Evolutionary conservation across 1,140 invertebrate species (phyloP), one percentile per base, ranked within the genome.

Genomic region (Aphelenchoides besseyi): DNA sequence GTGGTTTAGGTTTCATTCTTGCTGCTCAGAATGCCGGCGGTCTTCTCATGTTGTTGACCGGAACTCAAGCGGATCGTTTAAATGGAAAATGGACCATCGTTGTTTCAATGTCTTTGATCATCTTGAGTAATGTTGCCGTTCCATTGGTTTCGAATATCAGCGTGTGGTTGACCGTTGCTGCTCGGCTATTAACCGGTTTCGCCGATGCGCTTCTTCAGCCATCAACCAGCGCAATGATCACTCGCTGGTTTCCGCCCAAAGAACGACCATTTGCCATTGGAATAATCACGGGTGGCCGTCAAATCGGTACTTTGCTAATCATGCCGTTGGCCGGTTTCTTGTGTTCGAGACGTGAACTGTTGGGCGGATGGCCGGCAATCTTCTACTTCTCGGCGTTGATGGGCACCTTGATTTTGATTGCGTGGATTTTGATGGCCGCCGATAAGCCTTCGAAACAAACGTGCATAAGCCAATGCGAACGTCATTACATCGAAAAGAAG

Each of bases 391-490:
- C 80, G 0, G 76, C 80, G 16, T 57, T 76, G 2, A 74, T 83
- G 32, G 80, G 79, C n/a, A 68, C 70, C 12, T 41, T 76, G 2
- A 76, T 84, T 52, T 62, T 81, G 29, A 35, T 83, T 8, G 74
- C 77, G 28, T 83, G 81, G 81, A 48, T 83, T 1, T 69, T 81
- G 2, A 55, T 83, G 36, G 73, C 75, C 37, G 81, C 81, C 16
- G 81, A 83, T 52, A 83, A 83, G 68, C 81, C 81, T 41, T 81
- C 82, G 2, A 83, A 83, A 70, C 81, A 83, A 41, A 78, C 82
- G 28, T 83, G 82, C 59, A 83, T 77, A 33, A 71, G 67, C 9
- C 52, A 77, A 32, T 66, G 69, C 3, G 66, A 80, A 59, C 28
- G 55, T 3, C 35, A 8, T 61, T 54, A 41, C 28, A 71, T 29